Base-by-base conservation (phyloP, 2,113 vertebrate species). In the Carettochelys insculpta region DNA sequence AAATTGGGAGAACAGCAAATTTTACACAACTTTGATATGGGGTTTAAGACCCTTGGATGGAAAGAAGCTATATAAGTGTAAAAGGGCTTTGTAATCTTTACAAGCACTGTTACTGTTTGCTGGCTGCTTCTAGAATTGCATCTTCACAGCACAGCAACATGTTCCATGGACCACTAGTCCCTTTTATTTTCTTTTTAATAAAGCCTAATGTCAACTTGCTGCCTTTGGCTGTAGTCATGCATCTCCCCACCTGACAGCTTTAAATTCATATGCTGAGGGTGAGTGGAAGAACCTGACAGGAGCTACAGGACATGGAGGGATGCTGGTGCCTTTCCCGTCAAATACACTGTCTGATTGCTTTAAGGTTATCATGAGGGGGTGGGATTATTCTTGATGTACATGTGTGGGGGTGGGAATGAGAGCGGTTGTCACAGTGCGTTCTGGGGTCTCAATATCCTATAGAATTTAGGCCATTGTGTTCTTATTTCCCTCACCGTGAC, bases 221-320 rank as follows among this genome's bases (percentile, higher is more conserved):
- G 75, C 76, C 31, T 52, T 20, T 3, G 1, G 83, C 24, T 45
- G 4, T 9, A 8, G 73, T 50, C 51, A 1, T 8, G 5, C 47
- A 3, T 14, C 25, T 27, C 83, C 73, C 4, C 41, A 31, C 47
- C 20, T 50, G 45, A 43, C 4, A 77, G 3, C 25, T 89, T n/a
- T 0, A 31, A 3, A 9, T 47, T 34, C 10, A 8, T 1, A 8
- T 20, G 34, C 24, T 5, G 19, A 73, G 5, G 24, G 38, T 2
- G 45, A 9, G 61, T n/a, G n/a, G 61, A 8, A 13, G 41, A 38
- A 76, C 52, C 27, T 65, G 25, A 50, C 2, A 38, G 65, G 6
- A 19, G 3, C 45, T 24, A 2, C 34, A 52, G 47, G 34, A 80
- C 73, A 78, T 24, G 34, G 12, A 7, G 1, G 1, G 11, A 14